Percentiles rank a stretch among this genome's conserved stretches.
These are phyloP conservation scores for Lycophotia porphyrea DNA, from an alignment of 2,888 invertebrate genomes.

Conservation along the genomic window DNA sequence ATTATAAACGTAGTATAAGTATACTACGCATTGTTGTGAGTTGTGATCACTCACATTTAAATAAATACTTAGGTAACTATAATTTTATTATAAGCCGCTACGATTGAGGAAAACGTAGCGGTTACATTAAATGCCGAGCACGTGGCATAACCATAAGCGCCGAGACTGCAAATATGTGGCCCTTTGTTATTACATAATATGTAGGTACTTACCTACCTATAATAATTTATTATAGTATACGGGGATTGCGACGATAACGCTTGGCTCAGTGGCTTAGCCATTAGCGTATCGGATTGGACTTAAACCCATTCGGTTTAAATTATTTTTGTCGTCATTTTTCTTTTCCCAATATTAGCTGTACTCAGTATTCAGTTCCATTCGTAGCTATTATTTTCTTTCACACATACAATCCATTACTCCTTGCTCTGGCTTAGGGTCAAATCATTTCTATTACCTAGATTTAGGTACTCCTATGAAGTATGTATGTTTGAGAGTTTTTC, in stretches of 20 bases:
- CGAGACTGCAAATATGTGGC: slow-evolving; percentile 15
- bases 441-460: not conserved
- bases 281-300: not conserved
- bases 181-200: not conserved
- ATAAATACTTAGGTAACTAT: not conserved
- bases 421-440: not conserved
- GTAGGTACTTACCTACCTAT: not conserved
- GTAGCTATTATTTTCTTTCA: not conserved
- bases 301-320: not conserved
- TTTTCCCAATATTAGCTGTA: not conserved
- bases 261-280: not conserved
- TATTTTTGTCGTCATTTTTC: not conserved
- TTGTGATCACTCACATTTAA: slow-evolving; percentile 7
- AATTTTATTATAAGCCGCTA: slow-evolving; percentile 29
- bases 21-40: slow-evolving; percentile 13
- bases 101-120: slow-evolving; percentile 35
- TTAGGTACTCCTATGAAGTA: not conserved
- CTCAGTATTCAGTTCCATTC: not conserved
- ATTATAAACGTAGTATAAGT: too few species aligned
- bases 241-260: not conserved
- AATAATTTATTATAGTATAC: not conserved
- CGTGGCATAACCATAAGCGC: slow-evolving; percentile 22
- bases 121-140: slow-evolving; percentile 28
- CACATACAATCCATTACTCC: not conserved
- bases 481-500: not conserved